Percentiles rank a stretch among this genome's conserved stretches.
phyloP scores from a whole-genome alignment of 2,113 vertebrate genomes.

The Aphyosemion australe region DNA sequence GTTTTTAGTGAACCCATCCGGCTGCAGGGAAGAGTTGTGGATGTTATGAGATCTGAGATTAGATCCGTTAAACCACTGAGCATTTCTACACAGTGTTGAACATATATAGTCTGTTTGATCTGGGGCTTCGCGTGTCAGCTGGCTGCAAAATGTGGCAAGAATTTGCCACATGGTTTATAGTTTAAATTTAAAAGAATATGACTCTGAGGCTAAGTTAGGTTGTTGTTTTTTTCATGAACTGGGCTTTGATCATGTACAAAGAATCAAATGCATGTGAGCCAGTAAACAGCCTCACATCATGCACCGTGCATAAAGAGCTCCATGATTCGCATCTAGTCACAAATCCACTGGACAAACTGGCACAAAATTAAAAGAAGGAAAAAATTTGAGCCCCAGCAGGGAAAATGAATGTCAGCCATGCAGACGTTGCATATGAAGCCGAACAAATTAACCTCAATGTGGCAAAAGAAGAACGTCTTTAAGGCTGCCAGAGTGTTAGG shows the following conservation, averaged over 20 bases:
- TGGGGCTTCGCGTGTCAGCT: background rate
- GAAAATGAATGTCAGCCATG: background rate
- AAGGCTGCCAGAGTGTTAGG: background rate
- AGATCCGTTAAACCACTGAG: background rate
- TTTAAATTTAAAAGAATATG: background rate
- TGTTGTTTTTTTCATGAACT: too few relatives aligned
- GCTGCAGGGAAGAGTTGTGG: background rate
- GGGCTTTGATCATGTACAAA: background rate
- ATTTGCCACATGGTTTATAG: background rate
- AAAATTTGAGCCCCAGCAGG: background rate
- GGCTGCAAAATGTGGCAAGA: background rate
- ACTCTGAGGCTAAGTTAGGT: background rate
- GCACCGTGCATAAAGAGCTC: background rate
- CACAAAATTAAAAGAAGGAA: background rate
- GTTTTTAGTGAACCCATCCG: background rate
- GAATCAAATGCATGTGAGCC: too few relatives aligned
- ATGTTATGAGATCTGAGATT: conserved; percentile 15
- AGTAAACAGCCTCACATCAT: too few relatives aligned
- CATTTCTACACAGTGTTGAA: conserved; percentile 4
- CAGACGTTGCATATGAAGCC: background rate
- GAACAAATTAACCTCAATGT: background rate
- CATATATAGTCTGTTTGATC: background rate
- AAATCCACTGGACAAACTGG: background rate
- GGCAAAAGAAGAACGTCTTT: background rate
- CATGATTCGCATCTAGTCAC: background rate